Evolutionary conservation across 2,888 invertebrate genomes (phyloP).

Genomic region (Mallateleia sp.): DNA sequence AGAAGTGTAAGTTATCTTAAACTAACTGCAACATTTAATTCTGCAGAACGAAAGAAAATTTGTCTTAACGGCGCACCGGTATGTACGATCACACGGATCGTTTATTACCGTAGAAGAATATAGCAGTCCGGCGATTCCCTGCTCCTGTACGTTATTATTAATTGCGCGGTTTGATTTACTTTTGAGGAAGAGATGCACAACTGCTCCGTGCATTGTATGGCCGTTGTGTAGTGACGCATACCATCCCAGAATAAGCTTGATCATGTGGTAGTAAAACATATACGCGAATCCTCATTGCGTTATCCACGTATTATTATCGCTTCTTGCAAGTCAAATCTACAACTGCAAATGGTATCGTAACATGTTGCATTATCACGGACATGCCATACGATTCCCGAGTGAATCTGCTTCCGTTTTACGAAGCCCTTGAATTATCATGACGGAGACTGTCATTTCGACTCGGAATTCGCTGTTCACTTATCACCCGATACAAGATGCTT

Average conservation of each 20-base stretch:
- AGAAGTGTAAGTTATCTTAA: slow-evolving; percentile 39
- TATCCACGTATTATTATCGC: slow-evolving; percentile 75
- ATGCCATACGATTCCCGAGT: slow-evolving; percentile 64
- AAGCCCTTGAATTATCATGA: slow-evolving; percentile 55
- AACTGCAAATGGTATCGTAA: slow-evolving; percentile 76
- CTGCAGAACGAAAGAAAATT: slow-evolving; percentile 37
- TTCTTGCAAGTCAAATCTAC: slow-evolving; percentile 76
- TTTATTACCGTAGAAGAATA: slow-evolving; percentile 41
- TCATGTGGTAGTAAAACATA: slow-evolving; percentile 55
- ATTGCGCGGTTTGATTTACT: slow-evolving; percentile 58
- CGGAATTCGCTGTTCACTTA: slow-evolving; percentile 6
- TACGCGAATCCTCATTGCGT: slow-evolving; percentile 55
- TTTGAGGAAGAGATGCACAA: slow-evolving; percentile 44
- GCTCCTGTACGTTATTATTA: slow-evolving; percentile 55
- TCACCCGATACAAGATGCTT: slow-evolving; percentile 31
- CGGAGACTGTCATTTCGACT: slow-evolving; percentile 41
- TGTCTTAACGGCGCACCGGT: slow-evolving; percentile 32
- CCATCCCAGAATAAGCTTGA: slow-evolving; percentile 43
- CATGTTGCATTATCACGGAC: slow-evolving; percentile 70
- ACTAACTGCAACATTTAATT: slow-evolving; percentile 36
- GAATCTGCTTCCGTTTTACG: slow-evolving; percentile 60
- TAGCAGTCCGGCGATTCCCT: slow-evolving; percentile 10
- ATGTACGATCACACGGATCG: slow-evolving; percentile 35
- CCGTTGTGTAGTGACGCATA: slow-evolving; percentile 55
- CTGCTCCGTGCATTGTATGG: slow-evolving; percentile 51